Evolutionary conservation across 2,797 vertebrate genomes (phyloP).

Genomic region (Rhabdophis nuchalis): DNA sequence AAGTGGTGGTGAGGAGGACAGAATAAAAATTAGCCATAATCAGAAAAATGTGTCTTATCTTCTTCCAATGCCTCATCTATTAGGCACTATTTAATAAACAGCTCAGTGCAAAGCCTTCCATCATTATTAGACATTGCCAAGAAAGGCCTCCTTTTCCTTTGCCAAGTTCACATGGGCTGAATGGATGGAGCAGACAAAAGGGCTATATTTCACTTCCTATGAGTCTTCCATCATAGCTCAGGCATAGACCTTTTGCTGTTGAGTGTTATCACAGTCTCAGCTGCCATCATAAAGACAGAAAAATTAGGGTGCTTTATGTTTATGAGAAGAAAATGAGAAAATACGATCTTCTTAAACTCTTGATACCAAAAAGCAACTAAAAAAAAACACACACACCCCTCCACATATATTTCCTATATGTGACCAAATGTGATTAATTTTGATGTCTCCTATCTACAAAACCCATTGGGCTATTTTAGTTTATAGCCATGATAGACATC

Average conservation of each 20-base stretch:
- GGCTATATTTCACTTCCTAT: not conserved
- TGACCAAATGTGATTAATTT: not conserved
- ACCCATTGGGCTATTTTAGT: not conserved
- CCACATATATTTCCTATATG: not conserved
- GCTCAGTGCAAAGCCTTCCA: conserved; percentile 4
- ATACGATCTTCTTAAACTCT: not conserved
- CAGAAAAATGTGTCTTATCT: not conserved
- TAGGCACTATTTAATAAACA: conserved; percentile 23
- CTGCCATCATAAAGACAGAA: not conserved
- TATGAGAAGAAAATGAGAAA: not conserved
- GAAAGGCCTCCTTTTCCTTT: not conserved
- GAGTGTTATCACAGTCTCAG: not conserved
- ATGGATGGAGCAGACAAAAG: conserved; percentile 1
- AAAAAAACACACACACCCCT: too few relatives aligned
- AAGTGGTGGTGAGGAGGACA: not conserved
- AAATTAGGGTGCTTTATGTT: not conserved
- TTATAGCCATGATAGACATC: not conserved
- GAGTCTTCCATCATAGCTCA: conserved; percentile 2
- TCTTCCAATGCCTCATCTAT: not conserved
- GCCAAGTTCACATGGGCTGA: not conserved
- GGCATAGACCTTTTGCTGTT: not conserved
- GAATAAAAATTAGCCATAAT: not conserved
- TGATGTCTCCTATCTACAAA: not conserved
- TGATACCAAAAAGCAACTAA: conserved; percentile 2
- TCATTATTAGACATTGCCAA: not conserved